These are phyloP conservation scores for Psittacara wagleri DNA, from an alignment of 2,113 vertebrate species.

Conservation along the genomic window DNA sequence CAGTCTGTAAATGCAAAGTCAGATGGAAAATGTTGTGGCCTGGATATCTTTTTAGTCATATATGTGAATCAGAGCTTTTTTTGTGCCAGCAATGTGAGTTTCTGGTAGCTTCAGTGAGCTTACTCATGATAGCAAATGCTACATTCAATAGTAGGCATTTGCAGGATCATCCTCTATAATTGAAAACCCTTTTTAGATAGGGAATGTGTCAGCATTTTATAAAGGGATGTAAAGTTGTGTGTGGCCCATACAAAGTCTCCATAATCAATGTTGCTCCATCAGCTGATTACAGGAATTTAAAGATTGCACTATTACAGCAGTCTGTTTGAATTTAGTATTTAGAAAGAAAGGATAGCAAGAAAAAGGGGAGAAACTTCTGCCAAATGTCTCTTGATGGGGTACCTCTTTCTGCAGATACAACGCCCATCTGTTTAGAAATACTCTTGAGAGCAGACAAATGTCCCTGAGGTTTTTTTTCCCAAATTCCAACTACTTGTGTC, in stretches of 20 bases:
- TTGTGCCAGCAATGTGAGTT: not conserved
- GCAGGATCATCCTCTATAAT: constrained; percentile 18
- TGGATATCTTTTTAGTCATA: constrained; percentile 8
- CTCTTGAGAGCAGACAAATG: not conserved
- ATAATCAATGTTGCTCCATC: constrained; percentile 25
- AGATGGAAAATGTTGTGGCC: not conserved
- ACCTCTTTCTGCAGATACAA: not conserved
- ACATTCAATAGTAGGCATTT: constrained; percentile 6
- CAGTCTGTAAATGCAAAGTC: not conserved
- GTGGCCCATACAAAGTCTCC: not conserved
- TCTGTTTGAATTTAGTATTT: not conserved
- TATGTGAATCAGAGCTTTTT: constrained; percentile 27
- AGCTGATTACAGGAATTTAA: constrained; percentile 27
- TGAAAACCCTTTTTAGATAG: constrained; percentile 22
- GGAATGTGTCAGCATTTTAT: constrained; percentile 33
- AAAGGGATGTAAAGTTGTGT: not conserved
- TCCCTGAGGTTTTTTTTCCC: not conserved
- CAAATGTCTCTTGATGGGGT: not conserved
- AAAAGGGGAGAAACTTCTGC: not conserved
- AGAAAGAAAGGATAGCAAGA: not conserved
- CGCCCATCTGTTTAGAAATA: not conserved
- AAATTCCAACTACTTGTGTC: not conserved
- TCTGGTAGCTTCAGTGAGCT: constrained; percentile 33
- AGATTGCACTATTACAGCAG: not conserved
- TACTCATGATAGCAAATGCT: constrained; percentile 19